A percentile compares a stretch with the other conserved stretches of the same genome.
These are phyloP conservation scores for Sinodicranocentrus sp. DNA, from an alignment of 2,888 invertebrate genomes.

Conservation along the genomic window DNA sequence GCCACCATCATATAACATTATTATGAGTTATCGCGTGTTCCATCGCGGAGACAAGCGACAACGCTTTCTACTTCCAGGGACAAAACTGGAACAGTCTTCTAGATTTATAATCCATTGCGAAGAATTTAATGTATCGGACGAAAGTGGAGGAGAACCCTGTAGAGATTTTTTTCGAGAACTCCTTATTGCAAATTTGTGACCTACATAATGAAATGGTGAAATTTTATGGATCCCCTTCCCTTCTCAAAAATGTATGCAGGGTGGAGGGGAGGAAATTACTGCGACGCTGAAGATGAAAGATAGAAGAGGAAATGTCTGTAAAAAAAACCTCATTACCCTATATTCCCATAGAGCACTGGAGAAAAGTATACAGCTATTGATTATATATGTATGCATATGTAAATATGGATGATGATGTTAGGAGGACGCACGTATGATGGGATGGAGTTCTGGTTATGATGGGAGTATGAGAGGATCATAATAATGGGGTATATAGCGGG, in stretches of 20 bases:
- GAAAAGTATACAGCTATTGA: background rate
- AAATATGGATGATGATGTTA: background rate
- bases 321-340: background rate
- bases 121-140: too few relatives aligned
- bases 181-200: slow-evolving; percentile 58
- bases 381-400: background rate
- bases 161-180: background rate
- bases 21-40: background rate
- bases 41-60: slow-evolving; percentile 6
- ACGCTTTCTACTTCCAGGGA: slow-evolving; percentile 44
- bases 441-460: too few relatives aligned
- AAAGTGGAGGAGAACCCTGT: too few relatives aligned
- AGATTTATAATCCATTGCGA: slow-evolving; percentile 34
- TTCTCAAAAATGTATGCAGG: background rate
- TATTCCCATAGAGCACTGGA: background rate
- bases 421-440: background rate
- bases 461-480: background rate
- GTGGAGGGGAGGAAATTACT: slow-evolving; percentile 37
- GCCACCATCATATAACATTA: background rate
- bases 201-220: slow-evolving; percentile 52
- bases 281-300: background rate
- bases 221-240: slow-evolving; percentile 39
- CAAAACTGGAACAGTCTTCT: background rate
- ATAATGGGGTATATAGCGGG: too few relatives aligned
- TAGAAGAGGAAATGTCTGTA: too few relatives aligned